phyloP scores from a whole-genome alignment of 2,113 vertebrate species.

The Rhipidura dahli region DNA sequence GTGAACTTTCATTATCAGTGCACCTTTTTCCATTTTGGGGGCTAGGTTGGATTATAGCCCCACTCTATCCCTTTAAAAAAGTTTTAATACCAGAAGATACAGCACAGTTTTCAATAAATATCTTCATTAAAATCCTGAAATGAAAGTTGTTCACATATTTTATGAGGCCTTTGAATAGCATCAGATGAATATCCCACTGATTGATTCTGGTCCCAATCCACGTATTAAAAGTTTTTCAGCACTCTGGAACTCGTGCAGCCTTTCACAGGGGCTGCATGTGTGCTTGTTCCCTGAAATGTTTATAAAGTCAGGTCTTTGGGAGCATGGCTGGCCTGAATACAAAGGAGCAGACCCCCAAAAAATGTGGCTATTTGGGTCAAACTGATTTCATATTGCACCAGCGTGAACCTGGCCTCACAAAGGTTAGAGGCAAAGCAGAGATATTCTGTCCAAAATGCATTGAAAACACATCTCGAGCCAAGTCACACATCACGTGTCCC shows the following conservation, averaged over 20 bases:
- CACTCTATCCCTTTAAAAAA: not conserved
- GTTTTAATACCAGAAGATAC: not conserved
- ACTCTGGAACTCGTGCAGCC: not conserved
- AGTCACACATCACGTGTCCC: not conserved
- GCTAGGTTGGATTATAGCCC: not conserved
- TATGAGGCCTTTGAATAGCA: not conserved
- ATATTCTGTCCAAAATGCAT: not conserved
- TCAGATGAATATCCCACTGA: conserved; percentile 4
- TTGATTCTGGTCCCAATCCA: conserved; percentile 22
- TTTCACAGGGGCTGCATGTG: not conserved
- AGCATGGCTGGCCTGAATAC: not conserved
- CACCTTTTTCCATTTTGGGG: not conserved
- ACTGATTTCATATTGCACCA: not conserved
- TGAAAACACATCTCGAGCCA: not conserved
- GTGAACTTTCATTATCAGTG: not conserved
- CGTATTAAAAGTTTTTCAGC: not conserved
- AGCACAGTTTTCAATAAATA: not conserved
- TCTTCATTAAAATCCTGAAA: not conserved
- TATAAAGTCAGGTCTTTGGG: not conserved
- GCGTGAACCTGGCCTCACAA: not conserved
- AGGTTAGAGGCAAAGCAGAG: not conserved
- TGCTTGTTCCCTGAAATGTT: not conserved
- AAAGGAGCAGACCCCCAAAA: not conserved
- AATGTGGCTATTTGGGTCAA: not conserved
- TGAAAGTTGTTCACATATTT: not conserved